Evolutionary conservation across 2,113 vertebrate species (phyloP).

Genomic region (Paramormyrops kingsleyae): DNA sequence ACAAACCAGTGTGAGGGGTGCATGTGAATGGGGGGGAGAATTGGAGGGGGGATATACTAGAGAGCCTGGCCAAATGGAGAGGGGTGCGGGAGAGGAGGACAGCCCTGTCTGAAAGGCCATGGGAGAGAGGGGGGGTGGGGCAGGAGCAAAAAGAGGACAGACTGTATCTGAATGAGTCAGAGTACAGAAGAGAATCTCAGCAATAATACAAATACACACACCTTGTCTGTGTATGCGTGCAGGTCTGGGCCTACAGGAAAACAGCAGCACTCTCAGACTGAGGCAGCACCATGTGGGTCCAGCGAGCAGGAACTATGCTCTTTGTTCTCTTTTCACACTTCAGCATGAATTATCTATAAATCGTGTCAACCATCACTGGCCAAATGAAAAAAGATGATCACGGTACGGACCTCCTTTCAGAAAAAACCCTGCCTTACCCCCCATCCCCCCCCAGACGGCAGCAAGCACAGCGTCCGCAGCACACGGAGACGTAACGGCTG

Average conservation of each 20-base stretch:
- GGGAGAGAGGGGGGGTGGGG: too few relatives aligned
- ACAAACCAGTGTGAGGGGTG: not conserved
- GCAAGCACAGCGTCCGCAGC: not conserved
- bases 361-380: not conserved
- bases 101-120: too few relatives aligned
- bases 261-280: not conserved
- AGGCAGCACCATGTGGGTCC: not conserved
- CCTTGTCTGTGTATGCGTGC: too few relatives aligned
- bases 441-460: not conserved
- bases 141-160: not conserved
- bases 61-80: conserved; percentile 31
- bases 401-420: not conserved
- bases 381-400: not conserved
- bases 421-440: not conserved
- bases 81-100: conserved; percentile 20
- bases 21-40: not conserved
- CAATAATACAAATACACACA: not conserved
- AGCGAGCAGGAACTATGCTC: not conserved
- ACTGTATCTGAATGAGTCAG: not conserved
- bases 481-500: not conserved
- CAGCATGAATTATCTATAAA: not conserved
- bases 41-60: not conserved
- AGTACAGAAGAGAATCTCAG: not conserved
- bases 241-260: not conserved
- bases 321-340: not conserved